These are phyloP conservation scores for Trilocha varians DNA, from an alignment of 2,888 invertebrate species.

Conservation along the genomic window DNA sequence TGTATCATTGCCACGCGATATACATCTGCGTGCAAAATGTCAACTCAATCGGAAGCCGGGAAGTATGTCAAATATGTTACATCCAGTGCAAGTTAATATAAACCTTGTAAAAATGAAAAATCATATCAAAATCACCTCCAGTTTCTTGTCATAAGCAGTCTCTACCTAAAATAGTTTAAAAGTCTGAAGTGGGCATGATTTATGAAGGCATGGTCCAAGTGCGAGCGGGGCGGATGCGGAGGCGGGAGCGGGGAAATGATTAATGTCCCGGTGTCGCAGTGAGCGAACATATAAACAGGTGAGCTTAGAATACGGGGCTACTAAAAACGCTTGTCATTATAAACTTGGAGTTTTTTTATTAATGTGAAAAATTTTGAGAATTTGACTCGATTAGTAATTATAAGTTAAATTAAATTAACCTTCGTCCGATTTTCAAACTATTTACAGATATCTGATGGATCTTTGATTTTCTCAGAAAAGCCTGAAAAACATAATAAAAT, in stretches of 20 bases:
- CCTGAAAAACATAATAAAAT: too few relatives aligned
- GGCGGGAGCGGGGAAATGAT: slow-evolving; percentile 9
- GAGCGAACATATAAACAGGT: slow-evolving; percentile 8
- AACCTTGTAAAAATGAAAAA: too few relatives aligned
- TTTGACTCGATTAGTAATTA: too few relatives aligned
- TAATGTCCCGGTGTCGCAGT: slow-evolving; percentile 9
- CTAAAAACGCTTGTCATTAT: neutral
- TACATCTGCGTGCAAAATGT: too few relatives aligned
- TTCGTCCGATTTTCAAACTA: too few relatives aligned
- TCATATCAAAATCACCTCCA: neutral
- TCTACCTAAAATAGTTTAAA: slow-evolving; percentile 23
- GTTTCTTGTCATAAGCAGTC: neutral
- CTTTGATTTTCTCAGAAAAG: too few relatives aligned
- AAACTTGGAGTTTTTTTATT: neutral
- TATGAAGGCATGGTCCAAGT: slow-evolving; percentile 15
- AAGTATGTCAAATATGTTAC: too few relatives aligned
- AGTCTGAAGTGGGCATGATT: slow-evolving; percentile 25
- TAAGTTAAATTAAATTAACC: too few relatives aligned
- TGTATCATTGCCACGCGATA: too few relatives aligned
- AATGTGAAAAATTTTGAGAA: neutral
- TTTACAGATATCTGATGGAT: too few relatives aligned
- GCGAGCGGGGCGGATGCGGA: slow-evolving; percentile 1
- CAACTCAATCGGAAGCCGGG: too few relatives aligned
- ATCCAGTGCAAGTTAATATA: too few relatives aligned
- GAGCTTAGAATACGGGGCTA: slow-evolving; percentile 3